Evolutionary conservation across 2,888 invertebrate species (phyloP).

Genomic region (Masnerella sp.): DNA sequence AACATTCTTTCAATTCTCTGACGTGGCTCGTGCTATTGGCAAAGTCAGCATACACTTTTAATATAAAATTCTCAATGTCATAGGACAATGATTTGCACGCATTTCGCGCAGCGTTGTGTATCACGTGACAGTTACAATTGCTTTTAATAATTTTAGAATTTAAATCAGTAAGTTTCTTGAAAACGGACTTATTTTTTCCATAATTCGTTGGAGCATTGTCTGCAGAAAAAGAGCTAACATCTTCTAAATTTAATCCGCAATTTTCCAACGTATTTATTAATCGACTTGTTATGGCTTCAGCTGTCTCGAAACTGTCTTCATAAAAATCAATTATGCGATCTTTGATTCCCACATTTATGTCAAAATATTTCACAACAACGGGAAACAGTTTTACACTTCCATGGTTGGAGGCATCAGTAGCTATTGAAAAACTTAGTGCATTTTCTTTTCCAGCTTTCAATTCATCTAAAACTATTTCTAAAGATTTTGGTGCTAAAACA

Average conservation of each 20-base stretch:
- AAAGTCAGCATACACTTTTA: conserved; percentile 63
- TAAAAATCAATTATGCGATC: conserved; percentile 27
- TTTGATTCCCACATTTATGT: conserved; percentile 26
- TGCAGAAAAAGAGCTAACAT: conserved; percentile 32
- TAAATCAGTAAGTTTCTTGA: conserved; percentile 28
- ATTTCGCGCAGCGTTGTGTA: conserved; percentile 61
- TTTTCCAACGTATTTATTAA: background rate
- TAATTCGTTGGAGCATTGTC: conserved; percentile 56
- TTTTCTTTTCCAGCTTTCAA: conserved; percentile 4
- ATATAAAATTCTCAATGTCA: conserved; percentile 64
- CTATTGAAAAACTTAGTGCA: conserved; percentile 21
- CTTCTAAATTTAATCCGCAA: conserved; percentile 9
- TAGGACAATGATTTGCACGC: conserved; percentile 59
- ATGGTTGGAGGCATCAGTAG: conserved; percentile 37
- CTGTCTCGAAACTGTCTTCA: conserved; percentile 33
- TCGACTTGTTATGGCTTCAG: background rate
- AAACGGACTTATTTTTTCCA: conserved; percentile 51
- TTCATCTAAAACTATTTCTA: conserved; percentile 27
- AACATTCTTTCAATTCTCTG: conserved; percentile 58
- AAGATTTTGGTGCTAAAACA: conserved; percentile 56
- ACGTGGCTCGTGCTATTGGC: conserved; percentile 58
- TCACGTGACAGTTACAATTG: conserved; percentile 61
- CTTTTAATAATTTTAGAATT: conserved; percentile 54
- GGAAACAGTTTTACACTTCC: conserved; percentile 24
- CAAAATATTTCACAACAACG: conserved; percentile 31